Evolutionary conservation across 2,113 vertebrate species (phyloP).

Genomic region (Ctenomys sociabilis): DNA sequence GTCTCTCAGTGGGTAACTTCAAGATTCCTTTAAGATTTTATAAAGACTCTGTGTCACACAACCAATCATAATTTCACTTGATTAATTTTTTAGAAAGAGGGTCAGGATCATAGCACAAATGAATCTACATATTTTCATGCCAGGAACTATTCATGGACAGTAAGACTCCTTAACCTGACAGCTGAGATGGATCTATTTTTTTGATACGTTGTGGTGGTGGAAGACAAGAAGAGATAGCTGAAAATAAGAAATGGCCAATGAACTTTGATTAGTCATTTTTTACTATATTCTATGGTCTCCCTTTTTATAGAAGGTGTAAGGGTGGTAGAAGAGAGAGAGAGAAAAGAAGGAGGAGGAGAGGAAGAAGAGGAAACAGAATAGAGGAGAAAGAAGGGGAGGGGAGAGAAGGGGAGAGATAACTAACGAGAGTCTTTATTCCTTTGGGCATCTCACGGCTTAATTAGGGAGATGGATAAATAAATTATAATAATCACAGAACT

Average conservation of each 20-base stretch:
- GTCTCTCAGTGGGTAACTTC: background rate
- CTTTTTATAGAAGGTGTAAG: background rate
- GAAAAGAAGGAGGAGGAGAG: background rate
- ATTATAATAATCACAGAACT: background rate
- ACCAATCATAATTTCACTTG: background rate
- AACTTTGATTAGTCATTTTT: background rate
- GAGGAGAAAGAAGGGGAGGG: background rate
- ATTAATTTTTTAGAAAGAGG: background rate
- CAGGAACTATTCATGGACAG: background rate
- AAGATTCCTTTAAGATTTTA: slow-evolving; percentile 16
- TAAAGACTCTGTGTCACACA: background rate
- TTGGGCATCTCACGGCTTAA: background rate
- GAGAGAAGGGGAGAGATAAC: background rate
- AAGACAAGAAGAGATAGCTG: background rate
- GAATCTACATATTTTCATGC: background rate
- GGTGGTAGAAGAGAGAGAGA: background rate
- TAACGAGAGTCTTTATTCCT: background rate
- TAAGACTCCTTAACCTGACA: background rate
- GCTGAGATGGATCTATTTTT: background rate
- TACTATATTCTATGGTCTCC: background rate
- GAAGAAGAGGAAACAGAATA: background rate
- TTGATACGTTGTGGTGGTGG: background rate
- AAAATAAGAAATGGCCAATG: background rate
- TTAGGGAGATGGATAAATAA: background rate
- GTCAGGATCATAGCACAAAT: background rate